Conservation (phyloP, 2,797 vertebrate genomes). For the Sebastes trivittatus region DNA sequence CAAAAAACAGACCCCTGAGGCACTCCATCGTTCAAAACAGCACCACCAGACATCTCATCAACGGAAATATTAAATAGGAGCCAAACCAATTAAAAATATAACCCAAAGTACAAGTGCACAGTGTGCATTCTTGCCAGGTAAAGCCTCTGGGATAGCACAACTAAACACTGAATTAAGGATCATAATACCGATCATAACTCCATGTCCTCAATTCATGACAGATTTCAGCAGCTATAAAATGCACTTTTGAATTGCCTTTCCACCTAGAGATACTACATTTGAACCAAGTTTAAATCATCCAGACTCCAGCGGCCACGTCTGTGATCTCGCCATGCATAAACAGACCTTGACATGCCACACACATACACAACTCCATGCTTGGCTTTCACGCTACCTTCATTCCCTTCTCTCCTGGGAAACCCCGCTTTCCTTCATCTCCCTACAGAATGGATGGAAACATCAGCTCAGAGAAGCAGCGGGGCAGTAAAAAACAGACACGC, state of each 20-base stretch:
- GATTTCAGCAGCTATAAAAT: neutral
- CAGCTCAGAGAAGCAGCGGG: constrained; percentile 27
- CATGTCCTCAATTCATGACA: neutral
- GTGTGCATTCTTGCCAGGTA: neutral
- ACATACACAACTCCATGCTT: constrained; percentile 9
- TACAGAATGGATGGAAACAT: constrained; percentile 58
- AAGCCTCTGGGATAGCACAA: neutral
- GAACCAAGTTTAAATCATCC: constrained; percentile 6
- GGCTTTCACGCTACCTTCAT: constrained; percentile 65
- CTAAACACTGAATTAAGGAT: neutral
- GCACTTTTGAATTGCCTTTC: neutral
- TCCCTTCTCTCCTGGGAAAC: constrained; percentile 66
- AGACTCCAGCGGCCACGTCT: neutral
- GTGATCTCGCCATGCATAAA: constrained; percentile 21
- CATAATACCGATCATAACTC: neutral
- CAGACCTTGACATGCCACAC: constrained; percentile 31
- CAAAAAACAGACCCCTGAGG: neutral
- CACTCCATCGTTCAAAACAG: neutral
- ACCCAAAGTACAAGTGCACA: neutral
- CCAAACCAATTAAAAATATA: neutral
- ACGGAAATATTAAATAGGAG: neutral
- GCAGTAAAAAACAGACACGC: constrained; percentile 18
- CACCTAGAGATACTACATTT: neutral
- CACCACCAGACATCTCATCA: neutral
- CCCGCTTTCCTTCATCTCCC: constrained; percentile 71